Conservation (phyloP, 2,888 invertebrate species). For the Thysanoteuthis rhombus region DNA sequence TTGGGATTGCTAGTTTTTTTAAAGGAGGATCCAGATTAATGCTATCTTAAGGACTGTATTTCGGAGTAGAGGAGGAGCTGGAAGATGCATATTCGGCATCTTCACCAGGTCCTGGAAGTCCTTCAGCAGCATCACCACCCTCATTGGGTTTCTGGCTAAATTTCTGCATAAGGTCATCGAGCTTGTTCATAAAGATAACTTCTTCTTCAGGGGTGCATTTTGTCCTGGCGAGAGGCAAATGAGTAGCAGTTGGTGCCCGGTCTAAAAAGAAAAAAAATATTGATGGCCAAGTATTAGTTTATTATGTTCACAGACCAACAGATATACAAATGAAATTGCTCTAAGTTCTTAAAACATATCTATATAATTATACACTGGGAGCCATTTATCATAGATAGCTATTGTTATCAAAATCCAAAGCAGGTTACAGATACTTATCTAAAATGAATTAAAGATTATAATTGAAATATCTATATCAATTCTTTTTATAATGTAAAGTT, state of each 20-base stretch:
- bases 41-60: constrained; percentile 14
- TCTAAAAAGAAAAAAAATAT: constrained; percentile 49
- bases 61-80: constrained; percentile 19
- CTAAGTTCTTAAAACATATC: too few relatives aligned
- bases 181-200: constrained; percentile 63
- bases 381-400: too few relatives aligned
- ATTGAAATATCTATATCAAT: too few relatives aligned
- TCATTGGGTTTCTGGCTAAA: constrained; percentile 37
- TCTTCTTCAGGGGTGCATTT: constrained; percentile 64
- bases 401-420: too few relatives aligned
- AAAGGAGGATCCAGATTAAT: neutral
- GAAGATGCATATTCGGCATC: constrained; percentile 21
- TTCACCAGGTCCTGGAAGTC: neutral
- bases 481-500: too few relatives aligned
- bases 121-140: neutral
- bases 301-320: too few relatives aligned
- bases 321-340: too few relatives aligned
- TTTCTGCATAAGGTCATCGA: constrained; percentile 52
- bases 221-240: constrained; percentile 70
- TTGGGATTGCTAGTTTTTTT: neutral
- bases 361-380: too few relatives aligned
- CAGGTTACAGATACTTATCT: too few relatives aligned
- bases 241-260: constrained; percentile 65
- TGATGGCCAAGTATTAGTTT: neutral
- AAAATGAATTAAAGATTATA: too few relatives aligned